Evolutionary conservation across 2,888 invertebrate species (phyloP).

Genomic region (Philonicus albiceps): DNA sequence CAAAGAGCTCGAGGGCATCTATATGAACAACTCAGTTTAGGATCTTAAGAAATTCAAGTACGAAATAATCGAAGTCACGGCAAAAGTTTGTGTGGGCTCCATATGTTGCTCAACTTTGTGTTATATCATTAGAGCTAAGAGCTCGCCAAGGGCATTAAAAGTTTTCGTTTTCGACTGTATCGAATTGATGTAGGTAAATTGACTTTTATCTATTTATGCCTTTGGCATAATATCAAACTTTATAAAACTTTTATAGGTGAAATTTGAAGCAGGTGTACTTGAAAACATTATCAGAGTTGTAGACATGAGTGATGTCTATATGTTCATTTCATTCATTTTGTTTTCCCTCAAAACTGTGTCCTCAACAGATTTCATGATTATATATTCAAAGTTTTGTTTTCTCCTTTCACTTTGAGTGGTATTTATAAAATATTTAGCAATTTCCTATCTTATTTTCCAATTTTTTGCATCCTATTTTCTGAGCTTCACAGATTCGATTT

Average conservation of each 20-base stretch:
- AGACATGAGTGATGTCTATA: background rate
- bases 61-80: slow-evolving; percentile 11
- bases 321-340: background rate
- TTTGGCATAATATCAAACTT: background rate
- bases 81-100: background rate
- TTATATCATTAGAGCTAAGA: slow-evolving; percentile 17
- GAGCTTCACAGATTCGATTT: background rate
- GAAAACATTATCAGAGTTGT: background rate
- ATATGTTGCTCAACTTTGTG: slow-evolving; percentile 21
- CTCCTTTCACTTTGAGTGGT: background rate
- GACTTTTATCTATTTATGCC: slow-evolving; percentile 25
- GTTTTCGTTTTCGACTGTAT: slow-evolving; percentile 14
- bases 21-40: background rate
- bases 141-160: slow-evolving; percentile 1
- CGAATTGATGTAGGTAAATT: slow-evolving; percentile 31
- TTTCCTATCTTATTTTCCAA: background rate
- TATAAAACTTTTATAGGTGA: background rate
- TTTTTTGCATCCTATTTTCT: background rate
- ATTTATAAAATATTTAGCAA: background rate
- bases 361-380: background rate
- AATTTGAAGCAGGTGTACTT: slow-evolving; percentile 18
- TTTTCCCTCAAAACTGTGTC: background rate
- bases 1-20: background rate
- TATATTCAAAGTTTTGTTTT: background rate
- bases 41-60: slow-evolving; percentile 12